Percentiles rank a stretch among this genome's conserved stretches.
phyloP scores from a whole-genome alignment of 2,113 vertebrate genomes.

The Lamprologus speciosus region DNA sequence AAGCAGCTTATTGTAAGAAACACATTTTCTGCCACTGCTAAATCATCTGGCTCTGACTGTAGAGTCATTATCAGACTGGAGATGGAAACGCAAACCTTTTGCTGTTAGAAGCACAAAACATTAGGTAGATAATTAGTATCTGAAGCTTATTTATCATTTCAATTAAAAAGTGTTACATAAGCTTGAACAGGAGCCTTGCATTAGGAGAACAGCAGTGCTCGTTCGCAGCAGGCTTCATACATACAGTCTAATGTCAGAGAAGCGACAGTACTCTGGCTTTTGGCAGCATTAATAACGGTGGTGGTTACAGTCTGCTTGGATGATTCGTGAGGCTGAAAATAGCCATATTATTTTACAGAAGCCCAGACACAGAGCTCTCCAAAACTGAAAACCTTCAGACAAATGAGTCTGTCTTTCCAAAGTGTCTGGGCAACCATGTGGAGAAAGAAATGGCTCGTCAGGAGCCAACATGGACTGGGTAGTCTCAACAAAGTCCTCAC shows the following conservation, averaged over 20 bases:
- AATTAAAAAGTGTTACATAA: neutral
- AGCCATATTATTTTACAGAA: constrained; percentile 37
- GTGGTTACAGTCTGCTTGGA: neutral
- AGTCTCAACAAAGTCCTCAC: constrained; percentile 15
- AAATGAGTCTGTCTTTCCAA: constrained; percentile 48
- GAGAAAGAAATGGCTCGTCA: constrained; percentile 8
- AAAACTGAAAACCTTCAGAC: constrained; percentile 15
- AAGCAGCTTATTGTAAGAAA: neutral
- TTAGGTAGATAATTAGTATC: neutral
- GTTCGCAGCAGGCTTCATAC: neutral
- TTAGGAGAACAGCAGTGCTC: neutral
- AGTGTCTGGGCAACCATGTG: constrained; percentile 22
- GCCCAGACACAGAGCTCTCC: constrained; percentile 20
- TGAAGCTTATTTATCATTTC: neutral
- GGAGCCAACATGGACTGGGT: constrained; percentile 18
- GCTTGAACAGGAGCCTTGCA: neutral
- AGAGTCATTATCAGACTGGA: neutral
- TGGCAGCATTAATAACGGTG: neutral
- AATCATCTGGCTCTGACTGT: neutral
- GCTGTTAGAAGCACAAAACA: neutral
- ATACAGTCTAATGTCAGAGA: neutral
- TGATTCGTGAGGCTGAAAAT: constrained; percentile 19
- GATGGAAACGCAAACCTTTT: neutral
- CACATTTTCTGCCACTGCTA: neutral
- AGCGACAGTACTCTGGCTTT: neutral